Conservation (phyloP, 2,113 vertebrate genomes). For the Myiagra hebetior region DNA sequence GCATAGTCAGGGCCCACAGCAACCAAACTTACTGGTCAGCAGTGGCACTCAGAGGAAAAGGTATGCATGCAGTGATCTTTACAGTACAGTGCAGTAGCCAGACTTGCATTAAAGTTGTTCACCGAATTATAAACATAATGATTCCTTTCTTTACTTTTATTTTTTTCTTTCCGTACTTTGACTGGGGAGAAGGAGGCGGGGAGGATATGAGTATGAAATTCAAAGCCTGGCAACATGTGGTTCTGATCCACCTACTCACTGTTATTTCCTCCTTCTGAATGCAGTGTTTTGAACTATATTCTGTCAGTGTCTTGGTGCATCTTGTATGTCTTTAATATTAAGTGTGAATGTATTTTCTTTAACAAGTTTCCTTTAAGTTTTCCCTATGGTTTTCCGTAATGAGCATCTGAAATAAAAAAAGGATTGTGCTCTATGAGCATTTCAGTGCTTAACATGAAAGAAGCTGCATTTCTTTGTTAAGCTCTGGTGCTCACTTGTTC, state of each 20-base stretch:
- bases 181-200: constrained; percentile 36
- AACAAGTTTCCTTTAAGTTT: constrained; percentile 4
- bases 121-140: constrained; percentile 35
- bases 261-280: constrained; percentile 35
- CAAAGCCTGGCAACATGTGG: constrained; percentile 36
- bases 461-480: constrained; percentile 24
- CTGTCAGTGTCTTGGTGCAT: constrained; percentile 58
- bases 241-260: constrained; percentile 41
- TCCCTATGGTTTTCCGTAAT: neutral
- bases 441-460: constrained; percentile 5
- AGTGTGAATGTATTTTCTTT: constrained; percentile 55
- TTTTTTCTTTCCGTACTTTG: neutral
- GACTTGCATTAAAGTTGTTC: constrained; percentile 63
- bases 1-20: constrained; percentile 78
- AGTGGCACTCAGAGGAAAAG: constrained; percentile 81
- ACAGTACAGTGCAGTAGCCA: constrained; percentile 71
- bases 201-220: constrained; percentile 17
- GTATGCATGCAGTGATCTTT: constrained; percentile 78
- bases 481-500: constrained; percentile 14
- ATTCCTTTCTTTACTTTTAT: neutral
- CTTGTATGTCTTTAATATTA: constrained; percentile 47
- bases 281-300: constrained; percentile 38
- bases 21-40: constrained; percentile 75
- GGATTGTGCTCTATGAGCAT: neutral
- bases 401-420: constrained; percentile 36